phyloP scores from a whole-genome alignment of 1,140 invertebrate species.

The Cataglyphis hispanica region DNA sequence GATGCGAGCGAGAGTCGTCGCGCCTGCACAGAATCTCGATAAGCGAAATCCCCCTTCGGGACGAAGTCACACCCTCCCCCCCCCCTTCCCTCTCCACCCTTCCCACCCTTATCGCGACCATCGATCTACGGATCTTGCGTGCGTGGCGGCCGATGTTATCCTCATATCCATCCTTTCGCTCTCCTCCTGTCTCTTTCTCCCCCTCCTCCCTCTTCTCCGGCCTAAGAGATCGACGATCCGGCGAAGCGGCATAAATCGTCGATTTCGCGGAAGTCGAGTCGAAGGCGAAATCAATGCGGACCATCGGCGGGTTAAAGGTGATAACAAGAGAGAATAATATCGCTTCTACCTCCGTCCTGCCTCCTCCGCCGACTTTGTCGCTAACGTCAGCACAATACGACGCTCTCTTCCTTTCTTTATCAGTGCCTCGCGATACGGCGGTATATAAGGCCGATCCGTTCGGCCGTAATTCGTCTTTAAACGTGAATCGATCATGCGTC shows the following conservation, averaged over 20 bases:
- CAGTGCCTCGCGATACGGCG: background rate
- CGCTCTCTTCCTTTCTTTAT: conserved; percentile 26
- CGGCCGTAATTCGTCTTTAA: background rate
- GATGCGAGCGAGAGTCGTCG: conserved; percentile 41
- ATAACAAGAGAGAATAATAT: conserved; percentile 57
- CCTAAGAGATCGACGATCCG: conserved; percentile 43
- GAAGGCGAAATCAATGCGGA: conserved; percentile 66
- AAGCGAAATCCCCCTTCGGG: conserved; percentile 24
- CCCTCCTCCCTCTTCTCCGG: no score
- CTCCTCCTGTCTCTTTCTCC: no score
- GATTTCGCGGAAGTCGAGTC: conserved; percentile 42
- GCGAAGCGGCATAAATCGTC: conserved; percentile 18
- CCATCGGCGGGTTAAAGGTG: conserved; percentile 60
- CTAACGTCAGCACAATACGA: background rate
- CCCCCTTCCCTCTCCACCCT: background rate
- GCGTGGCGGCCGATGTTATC: conserved; percentile 35
- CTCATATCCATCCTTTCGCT: background rate
- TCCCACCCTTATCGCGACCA: conserved; percentile 52
- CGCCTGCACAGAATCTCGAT: conserved; percentile 51
- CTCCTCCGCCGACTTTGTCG: background rate
- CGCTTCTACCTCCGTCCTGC: background rate
- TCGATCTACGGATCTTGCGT: conserved; percentile 59
- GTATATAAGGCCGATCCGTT: conserved; percentile 40
- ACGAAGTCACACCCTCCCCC: background rate
- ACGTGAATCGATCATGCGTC: conserved; percentile 19